Evolutionary conservation across 2,113 vertebrate species (phyloP).

Genomic region (Patagioenas fasciata): DNA sequence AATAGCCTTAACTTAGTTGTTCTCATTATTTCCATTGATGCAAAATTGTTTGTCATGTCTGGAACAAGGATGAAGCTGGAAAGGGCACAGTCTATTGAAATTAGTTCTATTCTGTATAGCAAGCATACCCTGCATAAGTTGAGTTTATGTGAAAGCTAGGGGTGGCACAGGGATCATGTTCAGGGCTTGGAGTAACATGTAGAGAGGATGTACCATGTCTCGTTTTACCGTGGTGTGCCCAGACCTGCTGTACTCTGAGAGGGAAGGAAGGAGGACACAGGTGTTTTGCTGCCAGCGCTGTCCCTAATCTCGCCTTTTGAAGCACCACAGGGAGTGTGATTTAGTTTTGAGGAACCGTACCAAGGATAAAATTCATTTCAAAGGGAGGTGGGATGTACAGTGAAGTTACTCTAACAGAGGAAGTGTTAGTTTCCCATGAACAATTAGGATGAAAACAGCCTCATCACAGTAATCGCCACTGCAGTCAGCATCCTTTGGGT

Average conservation of each 20-base stretch:
- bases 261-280: fast-evolving
- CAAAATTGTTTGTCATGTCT: background rate
- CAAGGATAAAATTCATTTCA: background rate
- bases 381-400: background rate
- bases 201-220: fast-evolving
- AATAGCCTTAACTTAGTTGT: background rate
- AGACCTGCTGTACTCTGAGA: background rate
- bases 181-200: too few species aligned
- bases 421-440: background rate
- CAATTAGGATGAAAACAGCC: background rate
- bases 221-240: background rate
- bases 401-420: background rate
- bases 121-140: background rate
- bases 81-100: background rate
- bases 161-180: too few species aligned
- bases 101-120: background rate
- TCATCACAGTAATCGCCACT: background rate
- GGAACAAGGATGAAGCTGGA: background rate
- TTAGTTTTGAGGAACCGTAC: background rate
- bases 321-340: background rate
- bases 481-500: fast-evolving
- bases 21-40: background rate
- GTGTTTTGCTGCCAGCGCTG: fast-evolving
- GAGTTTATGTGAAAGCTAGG: fast-evolving
- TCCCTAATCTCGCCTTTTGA: background rate